Conservation (phyloP, 1,140 invertebrate species). For the Aphidius gifuensis region DNA sequence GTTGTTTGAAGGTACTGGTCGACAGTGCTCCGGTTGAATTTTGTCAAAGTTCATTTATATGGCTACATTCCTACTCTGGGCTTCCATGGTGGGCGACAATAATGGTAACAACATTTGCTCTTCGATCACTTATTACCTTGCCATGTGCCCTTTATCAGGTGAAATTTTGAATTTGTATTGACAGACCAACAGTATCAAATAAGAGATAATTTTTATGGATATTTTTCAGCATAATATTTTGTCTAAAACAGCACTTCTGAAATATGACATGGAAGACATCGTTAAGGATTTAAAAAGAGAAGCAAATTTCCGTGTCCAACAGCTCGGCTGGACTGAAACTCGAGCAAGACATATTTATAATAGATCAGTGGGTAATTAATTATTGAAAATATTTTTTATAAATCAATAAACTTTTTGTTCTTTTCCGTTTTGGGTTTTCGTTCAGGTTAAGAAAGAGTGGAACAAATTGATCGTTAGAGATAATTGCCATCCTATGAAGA, state of each 20-base stretch:
- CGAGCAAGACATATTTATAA: constrained; percentile 65
- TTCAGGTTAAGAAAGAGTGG: constrained; percentile 71
- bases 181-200: too few species aligned
- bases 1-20: constrained; percentile 40
- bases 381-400: constrained; percentile 5
- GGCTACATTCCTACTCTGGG: constrained; percentile 67
- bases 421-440: constrained; percentile 22
- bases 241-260: constrained; percentile 71
- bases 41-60: constrained; percentile 64
- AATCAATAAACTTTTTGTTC: constrained; percentile 4
- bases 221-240: constrained; percentile 61
- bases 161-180: constrained; percentile 14
- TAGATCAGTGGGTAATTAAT: constrained; percentile 58
- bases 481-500: constrained; percentile 89
- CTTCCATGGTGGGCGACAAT: constrained; percentile 84
- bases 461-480: constrained; percentile 71
- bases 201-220: background rate
- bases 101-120: constrained; percentile 64
- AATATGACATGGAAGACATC: constrained; percentile 68
- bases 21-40: constrained; percentile 65
- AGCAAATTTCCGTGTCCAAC: constrained; percentile 63
- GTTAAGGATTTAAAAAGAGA: constrained; percentile 69
- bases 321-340: constrained; percentile 68
- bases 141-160: constrained; percentile 73
- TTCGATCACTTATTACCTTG: constrained; percentile 67